These are phyloP conservation scores for Pedionomus torquatus DNA, from an alignment of 2,113 vertebrate genomes.

Conservation along the genomic window DNA sequence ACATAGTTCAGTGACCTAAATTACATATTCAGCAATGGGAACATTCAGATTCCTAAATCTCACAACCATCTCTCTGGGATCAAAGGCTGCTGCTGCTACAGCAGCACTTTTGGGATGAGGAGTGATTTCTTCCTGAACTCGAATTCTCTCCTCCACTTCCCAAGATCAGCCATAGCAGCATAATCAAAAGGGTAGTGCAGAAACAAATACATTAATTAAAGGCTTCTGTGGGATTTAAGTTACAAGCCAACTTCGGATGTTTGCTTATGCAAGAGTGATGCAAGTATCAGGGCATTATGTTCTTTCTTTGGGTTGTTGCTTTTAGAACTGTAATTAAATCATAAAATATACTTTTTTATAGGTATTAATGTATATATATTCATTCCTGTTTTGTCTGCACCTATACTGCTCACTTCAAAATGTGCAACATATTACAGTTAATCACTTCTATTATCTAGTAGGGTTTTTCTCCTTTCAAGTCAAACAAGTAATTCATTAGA, in stretches of 20 bases:
- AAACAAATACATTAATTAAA: neutral
- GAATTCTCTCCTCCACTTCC: neutral
- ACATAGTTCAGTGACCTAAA: slow-evolving; percentile 52
- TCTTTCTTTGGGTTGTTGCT: neutral
- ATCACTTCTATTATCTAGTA: neutral
- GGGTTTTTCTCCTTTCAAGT: neutral
- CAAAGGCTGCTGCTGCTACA: neutral
- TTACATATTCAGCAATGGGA: slow-evolving; percentile 55
- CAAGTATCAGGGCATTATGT: neutral
- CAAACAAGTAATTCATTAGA: neutral
- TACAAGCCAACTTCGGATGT: neutral
- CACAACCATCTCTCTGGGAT: neutral
- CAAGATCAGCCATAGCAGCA: neutral
- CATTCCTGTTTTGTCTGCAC: neutral
- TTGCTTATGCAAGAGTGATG: neutral
- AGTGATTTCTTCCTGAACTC: neutral
- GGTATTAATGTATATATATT: neutral
- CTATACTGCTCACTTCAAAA: slow-evolving; percentile 1
- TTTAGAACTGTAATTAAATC: slow-evolving; percentile 46
- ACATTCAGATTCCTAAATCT: neutral
- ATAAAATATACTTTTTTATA: neutral
- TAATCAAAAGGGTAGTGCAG: neutral
- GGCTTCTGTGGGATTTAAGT: neutral
- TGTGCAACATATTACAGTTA: neutral
- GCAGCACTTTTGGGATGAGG: slow-evolving; percentile 15